Conservation (phyloP, 2,113 vertebrate genomes). For the Pogona vitticeps region DNA sequence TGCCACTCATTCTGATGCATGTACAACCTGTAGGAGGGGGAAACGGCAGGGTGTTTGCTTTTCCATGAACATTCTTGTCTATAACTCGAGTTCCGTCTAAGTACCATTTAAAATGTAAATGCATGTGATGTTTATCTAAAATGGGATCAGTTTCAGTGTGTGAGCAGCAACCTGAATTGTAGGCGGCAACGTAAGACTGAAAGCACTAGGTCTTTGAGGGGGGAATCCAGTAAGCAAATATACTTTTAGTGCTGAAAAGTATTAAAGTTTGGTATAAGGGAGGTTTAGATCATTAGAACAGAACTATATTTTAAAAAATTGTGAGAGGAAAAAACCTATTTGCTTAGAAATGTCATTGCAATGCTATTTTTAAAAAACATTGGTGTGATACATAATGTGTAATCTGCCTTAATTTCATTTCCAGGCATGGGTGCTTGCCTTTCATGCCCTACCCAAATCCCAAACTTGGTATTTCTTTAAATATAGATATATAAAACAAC, state of each 20-base stretch:
- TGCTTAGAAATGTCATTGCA: constrained; percentile 12
- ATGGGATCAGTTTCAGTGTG: not conserved
- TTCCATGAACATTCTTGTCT: too few relatives aligned
- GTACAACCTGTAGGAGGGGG: not conserved
- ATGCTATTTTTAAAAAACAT: too few relatives aligned
- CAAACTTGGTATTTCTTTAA: too few relatives aligned
- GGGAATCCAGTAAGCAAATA: not conserved
- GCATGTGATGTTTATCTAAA: not conserved
- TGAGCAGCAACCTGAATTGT: not conserved
- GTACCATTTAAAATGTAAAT: not conserved
- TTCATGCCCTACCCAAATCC: too few relatives aligned
- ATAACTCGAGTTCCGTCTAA: too few relatives aligned
- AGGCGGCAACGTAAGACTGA: not conserved
- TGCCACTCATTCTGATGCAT: not conserved
- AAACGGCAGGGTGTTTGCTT: too few relatives aligned
- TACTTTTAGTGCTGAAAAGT: not conserved
- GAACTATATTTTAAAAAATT: constrained; percentile 19
- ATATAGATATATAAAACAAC: too few relatives aligned
- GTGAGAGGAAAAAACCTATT: constrained; percentile 31
- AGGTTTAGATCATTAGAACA: constrained; percentile 9
- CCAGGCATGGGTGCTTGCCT: not conserved
- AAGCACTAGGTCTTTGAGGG: not conserved
- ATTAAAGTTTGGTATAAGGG: not conserved
- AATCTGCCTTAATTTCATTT: constrained; percentile 31
- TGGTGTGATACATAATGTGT: not conserved